A percentile compares a stretch with the other conserved stretches of the same genome.
Evolutionary conservation across 1,140 invertebrate species (phyloP).

Genomic region (Platorchestia sp.): DNA sequence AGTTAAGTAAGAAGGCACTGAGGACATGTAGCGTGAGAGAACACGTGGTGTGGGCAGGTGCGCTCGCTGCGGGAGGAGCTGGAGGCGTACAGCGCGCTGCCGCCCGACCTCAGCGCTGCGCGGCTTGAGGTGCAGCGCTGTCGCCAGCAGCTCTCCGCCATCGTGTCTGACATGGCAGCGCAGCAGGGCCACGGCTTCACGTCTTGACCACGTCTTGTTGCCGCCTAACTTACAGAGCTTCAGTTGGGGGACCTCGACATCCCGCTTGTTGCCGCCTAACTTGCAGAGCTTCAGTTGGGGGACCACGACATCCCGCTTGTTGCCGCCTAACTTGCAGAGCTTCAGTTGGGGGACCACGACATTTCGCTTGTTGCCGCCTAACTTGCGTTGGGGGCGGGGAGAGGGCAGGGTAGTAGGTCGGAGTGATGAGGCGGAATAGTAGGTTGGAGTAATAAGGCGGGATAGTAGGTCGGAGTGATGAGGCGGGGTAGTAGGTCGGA

Average conservation of each 20-base stretch:
- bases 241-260: too few relatives aligned
- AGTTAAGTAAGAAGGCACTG: too few relatives aligned
- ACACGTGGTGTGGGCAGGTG: neutral
- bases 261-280: neutral
- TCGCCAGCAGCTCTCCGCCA: neutral
- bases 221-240: neutral
- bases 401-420: too few relatives aligned
- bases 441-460: too few relatives aligned
- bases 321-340: neutral
- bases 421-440: too few relatives aligned
- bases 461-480: too few relatives aligned
- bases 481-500: too few relatives aligned
- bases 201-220: neutral
- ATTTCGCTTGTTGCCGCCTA: neutral
- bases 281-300: too few relatives aligned
- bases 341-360: too few relatives aligned
- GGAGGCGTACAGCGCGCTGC: slow-evolving; percentile 27
- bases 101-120: slow-evolving; percentile 4
- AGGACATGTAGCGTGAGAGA: neutral
- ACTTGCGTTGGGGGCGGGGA: neutral
- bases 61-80: neutral
- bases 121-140: slow-evolving; percentile 3
- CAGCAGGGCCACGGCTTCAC: slow-evolving; percentile 21
- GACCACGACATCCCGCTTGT: neutral
- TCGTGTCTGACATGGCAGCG: neutral